phyloP scores from a whole-genome alignment of 2,113 vertebrate species.

The Epinephelus cyanopodus region DNA sequence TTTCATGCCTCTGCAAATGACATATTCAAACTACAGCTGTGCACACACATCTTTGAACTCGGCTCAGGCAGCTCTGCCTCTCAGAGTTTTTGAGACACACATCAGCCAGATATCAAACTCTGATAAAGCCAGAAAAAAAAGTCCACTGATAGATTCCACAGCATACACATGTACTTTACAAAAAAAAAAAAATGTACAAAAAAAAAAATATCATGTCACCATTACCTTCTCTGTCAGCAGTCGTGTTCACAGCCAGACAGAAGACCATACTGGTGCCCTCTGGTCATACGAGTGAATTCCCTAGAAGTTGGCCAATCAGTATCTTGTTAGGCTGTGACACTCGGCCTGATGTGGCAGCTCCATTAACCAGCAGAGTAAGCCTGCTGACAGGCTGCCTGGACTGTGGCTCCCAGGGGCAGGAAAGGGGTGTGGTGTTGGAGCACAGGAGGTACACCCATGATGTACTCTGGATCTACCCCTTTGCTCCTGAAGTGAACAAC shows the following conservation, averaged over 20 bases:
- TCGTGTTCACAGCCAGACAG: constrained; percentile 46
- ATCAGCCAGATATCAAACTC: constrained; percentile 27
- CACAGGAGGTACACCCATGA: constrained; percentile 38
- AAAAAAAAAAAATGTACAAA: neutral
- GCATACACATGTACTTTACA: constrained; percentile 13
- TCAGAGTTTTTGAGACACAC: constrained; percentile 23
- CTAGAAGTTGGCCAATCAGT: constrained; percentile 79
- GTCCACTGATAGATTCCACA: constrained; percentile 37
- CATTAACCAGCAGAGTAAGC: constrained; percentile 78
- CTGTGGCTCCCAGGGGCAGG: constrained; percentile 55
- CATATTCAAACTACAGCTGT: neutral
- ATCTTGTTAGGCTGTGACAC: constrained; percentile 78
- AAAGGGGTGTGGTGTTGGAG: constrained; percentile 21
- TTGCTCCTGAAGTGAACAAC: constrained; percentile 49
- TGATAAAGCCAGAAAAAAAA: constrained; percentile 26
- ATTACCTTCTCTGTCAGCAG: constrained; percentile 14
- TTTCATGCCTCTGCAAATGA: neutral
- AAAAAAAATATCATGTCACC: constrained; percentile 32
- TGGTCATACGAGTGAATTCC: constrained; percentile 72
- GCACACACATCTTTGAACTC: neutral
- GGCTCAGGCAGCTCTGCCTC: constrained; percentile 12
- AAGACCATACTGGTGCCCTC: constrained; percentile 57
- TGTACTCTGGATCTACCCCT: constrained; percentile 46
- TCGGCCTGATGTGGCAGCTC: constrained; percentile 80
- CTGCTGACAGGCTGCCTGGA: constrained; percentile 70